phyloP scores from a whole-genome alignment of 2,888 invertebrate species.

The Yponomeuta plumbellus region DNA sequence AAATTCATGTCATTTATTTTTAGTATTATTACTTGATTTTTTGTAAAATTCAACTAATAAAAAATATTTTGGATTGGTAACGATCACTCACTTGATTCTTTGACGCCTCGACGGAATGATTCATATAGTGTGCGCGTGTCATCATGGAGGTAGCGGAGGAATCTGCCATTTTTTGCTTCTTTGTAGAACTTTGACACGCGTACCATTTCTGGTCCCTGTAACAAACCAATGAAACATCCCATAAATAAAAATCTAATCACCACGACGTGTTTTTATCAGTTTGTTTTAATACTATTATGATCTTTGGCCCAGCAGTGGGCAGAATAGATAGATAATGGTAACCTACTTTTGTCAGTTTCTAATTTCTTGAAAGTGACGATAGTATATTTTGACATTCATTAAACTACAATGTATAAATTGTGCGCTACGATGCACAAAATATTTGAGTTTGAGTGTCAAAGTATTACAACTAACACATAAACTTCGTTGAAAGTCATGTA shows the following conservation, averaged over 20 bases:
- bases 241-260: not conserved
- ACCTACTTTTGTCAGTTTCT: too few relatives aligned
- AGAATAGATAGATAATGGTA: too few relatives aligned
- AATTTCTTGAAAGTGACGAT: too few relatives aligned
- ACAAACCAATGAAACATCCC: constrained; percentile 46
- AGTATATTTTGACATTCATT: too few relatives aligned
- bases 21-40: too few relatives aligned
- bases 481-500: not conserved
- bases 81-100: constrained; percentile 87
- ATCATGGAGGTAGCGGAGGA: constrained; percentile 88
- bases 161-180: constrained; percentile 91
- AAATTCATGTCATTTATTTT: too few relatives aligned
- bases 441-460: not conserved
- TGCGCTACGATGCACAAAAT: not conserved
- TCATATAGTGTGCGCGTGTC: constrained; percentile 94
- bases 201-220: constrained; percentile 91
- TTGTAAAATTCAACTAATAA: too few relatives aligned
- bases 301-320: too few relatives aligned
- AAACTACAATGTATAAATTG: too few relatives aligned
- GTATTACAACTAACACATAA: not conserved
- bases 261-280: too few relatives aligned
- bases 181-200: constrained; percentile 93
- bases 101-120: constrained; percentile 92
- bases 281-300: too few relatives aligned
- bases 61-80: not conserved